Evolutionary conservation across 2,888 invertebrate genomes (phyloP).

Genomic region (Coenonympha arcania): DNA sequence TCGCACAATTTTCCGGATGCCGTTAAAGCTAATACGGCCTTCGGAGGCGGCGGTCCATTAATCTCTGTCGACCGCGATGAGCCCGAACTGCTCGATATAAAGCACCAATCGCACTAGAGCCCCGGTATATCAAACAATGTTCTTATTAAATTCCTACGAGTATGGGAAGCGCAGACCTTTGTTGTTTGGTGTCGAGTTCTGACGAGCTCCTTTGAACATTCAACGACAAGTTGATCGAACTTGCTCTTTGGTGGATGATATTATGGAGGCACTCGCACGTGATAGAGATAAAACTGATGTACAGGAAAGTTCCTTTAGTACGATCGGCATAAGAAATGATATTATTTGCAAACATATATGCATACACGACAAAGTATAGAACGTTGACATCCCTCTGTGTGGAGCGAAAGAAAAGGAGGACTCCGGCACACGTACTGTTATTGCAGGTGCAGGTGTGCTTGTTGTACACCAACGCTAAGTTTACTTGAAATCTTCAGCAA

Average conservation of each 20-base stretch:
- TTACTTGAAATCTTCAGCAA: too few relatives aligned
- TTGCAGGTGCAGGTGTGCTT: too few relatives aligned
- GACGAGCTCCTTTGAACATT: constrained; percentile 43
- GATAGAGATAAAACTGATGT: constrained; percentile 41
- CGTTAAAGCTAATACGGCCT: constrained; percentile 67
- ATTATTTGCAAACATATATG: too few relatives aligned
- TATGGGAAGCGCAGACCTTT: constrained; percentile 32
- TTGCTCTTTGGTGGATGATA: constrained; percentile 42
- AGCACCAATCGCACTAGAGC: constrained; percentile 48
- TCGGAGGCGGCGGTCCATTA: constrained; percentile 60
- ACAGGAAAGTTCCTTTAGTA: background rate
- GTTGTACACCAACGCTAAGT: too few relatives aligned
- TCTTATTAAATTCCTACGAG: constrained; percentile 39
- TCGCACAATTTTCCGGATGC: constrained; percentile 68
- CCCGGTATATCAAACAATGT: constrained; percentile 40
- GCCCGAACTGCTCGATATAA: constrained; percentile 53
- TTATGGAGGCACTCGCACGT: constrained; percentile 50
- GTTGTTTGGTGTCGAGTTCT: constrained; percentile 37
- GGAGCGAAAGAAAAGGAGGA: too few relatives aligned
- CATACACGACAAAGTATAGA: too few relatives aligned
- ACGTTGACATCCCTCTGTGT: too few relatives aligned
- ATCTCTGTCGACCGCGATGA: constrained; percentile 66
- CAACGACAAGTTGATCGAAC: constrained; percentile 43
- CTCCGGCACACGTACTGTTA: too few relatives aligned
- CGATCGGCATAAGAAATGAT: background rate